Conservation (phyloP, 2,888 invertebrate species). For the Conops quadrifasciatus region DNA sequence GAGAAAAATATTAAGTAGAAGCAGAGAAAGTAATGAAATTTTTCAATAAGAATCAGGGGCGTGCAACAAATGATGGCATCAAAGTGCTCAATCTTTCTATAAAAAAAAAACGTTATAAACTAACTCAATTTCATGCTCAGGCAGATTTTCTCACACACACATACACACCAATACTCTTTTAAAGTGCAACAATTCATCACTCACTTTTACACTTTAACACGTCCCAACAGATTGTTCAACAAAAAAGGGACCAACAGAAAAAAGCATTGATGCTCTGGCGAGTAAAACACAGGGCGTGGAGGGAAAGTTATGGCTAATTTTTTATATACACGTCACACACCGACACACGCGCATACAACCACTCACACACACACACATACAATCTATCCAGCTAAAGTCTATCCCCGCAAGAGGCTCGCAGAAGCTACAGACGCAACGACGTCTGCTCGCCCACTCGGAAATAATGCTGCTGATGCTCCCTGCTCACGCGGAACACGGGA, state of each 20-base stretch:
- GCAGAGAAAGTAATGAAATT: too few species aligned
- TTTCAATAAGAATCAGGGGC: too few species aligned
- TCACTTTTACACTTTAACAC: constrained; percentile 29
- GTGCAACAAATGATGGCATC: too few species aligned
- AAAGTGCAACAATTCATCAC: constrained; percentile 11
- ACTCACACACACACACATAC: constrained; percentile 28
- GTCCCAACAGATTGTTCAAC: constrained; percentile 7
- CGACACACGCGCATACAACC: constrained; percentile 7
- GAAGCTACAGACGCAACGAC: background rate
- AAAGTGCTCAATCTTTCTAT: too few species aligned
- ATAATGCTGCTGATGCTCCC: constrained; percentile 33
- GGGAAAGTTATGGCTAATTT: background rate
- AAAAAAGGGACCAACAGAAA: background rate
- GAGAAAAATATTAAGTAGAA: too few species aligned
- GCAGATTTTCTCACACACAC: background rate
- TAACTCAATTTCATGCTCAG: background rate
- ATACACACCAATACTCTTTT: background rate
- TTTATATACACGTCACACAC: background rate
- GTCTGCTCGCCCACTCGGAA: background rate
- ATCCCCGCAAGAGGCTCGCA: too few species aligned
- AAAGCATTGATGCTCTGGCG: background rate
- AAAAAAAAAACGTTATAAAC: too few species aligned
- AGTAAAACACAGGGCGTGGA: background rate
- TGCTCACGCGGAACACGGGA: constrained; percentile 1
- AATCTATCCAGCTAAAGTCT: background rate